phyloP scores from a whole-genome alignment of 2,113 vertebrate species.

The Polyodon spathula region DNA sequence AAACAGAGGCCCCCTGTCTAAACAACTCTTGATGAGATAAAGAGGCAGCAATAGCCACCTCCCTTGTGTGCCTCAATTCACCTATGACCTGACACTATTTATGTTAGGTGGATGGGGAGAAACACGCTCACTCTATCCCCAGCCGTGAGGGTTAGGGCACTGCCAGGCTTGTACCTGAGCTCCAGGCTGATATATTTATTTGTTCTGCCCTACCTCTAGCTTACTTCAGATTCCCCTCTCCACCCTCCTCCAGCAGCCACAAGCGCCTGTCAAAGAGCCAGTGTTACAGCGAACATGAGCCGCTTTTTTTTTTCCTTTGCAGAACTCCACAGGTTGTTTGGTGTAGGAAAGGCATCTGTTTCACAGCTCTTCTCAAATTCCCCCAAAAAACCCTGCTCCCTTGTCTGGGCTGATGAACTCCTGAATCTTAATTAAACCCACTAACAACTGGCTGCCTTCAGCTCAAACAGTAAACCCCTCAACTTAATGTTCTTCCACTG shows the following conservation, averaged over 20 bases:
- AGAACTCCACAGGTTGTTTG: slow-evolving; percentile 28
- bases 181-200: slow-evolving; percentile 3
- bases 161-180: neutral
- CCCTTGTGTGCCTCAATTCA: no score
- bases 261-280: slow-evolving; percentile 23
- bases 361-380: slow-evolving; percentile 40
- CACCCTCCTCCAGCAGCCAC: neutral
- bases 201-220: slow-evolving; percentile 16
- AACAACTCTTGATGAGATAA: no score
- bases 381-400: slow-evolving; percentile 28
- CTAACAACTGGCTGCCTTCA: slow-evolving; percentile 33
- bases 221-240: slow-evolving; percentile 6
- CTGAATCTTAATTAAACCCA: slow-evolving; percentile 39
- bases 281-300: slow-evolving; percentile 31
- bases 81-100: no score
- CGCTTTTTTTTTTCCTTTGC: slow-evolving; percentile 20
- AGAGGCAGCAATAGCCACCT: no score
- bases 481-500: slow-evolving; percentile 7
- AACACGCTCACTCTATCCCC: neutral
- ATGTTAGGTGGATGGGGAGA: neutral
- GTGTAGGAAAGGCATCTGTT: slow-evolving; percentile 38
- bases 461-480: slow-evolving; percentile 32
- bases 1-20: no score
- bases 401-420: slow-evolving; percentile 32
- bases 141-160: neutral